Base-by-base conservation (phyloP, 2,113 vertebrate species). In the Sander vitreus region DNA sequence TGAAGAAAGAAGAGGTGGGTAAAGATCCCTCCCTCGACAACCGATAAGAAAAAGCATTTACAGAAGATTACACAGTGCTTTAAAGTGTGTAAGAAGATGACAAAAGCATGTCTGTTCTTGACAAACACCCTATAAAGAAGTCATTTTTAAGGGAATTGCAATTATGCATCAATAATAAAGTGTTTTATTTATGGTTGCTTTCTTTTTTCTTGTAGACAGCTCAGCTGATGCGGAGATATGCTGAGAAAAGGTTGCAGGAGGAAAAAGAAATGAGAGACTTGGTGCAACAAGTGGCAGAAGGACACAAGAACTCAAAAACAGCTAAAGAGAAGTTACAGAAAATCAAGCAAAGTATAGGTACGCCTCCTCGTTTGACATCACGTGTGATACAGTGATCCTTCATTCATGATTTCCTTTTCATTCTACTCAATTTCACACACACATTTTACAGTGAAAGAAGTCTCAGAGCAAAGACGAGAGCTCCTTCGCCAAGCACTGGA, bases 1-100 rank as follows among this genome's bases (percentile, higher is more conserved):
- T 89, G 33, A 94, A 96, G 86, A 98, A 96, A 90, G 95, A 97
- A 81, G 94, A 98, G 97, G 98, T 99, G 89, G 85, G 70, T 54
- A 21, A 27, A 69, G 19, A 23, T 21, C 0, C 25, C 4, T 18
- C 0, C 25, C 4, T 50, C 27, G 2, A 57, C 43, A 55, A 47
- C 21, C 30, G 15, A 73, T 19, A 4, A 36, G 11, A 70, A 27
- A 30, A 67, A 8, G 0, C 4, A 55, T 76, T 75, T 53, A 39
- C n/a, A 57, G 6, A 67, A 48, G 51, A 69, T 14, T 59, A 23
- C 70, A 78, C 60, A 15, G 50, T 14, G 8, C 43, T 50, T 83
- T 65, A 66, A 53, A 64, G 43, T 36, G 27, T 68, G 48, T 53
- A 23, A 80, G 2, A 1, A 67, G 14, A 15, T 3, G 60, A 78